These are phyloP conservation scores for Agrilus cyanescens DNA, from an alignment of 2,888 invertebrate genomes.

Conservation along the genomic window DNA sequence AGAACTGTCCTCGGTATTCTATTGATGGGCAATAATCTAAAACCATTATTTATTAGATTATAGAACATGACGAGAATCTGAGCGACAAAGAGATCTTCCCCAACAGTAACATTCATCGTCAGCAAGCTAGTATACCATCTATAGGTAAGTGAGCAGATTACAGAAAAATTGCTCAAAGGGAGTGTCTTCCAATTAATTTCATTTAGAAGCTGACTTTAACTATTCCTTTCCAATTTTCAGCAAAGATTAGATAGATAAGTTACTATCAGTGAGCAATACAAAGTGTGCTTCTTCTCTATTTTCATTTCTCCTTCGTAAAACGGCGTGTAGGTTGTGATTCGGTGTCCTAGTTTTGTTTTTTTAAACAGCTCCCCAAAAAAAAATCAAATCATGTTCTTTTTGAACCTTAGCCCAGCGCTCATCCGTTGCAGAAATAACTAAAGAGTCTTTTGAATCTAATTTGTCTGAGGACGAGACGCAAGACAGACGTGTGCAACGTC, in stretches of 20 bases:
- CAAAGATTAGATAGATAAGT: too few relatives aligned
- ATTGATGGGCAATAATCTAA: background rate
- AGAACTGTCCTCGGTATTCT: too few relatives aligned
- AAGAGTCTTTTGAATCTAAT: conserved; percentile 60
- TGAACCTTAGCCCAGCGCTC: conserved; percentile 32
- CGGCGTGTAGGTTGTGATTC: conserved; percentile 11
- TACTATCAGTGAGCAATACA: too few relatives aligned
- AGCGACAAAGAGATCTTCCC: conserved; percentile 81
- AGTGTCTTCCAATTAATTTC: too few relatives aligned
- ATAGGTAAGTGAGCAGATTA: conserved; percentile 28
- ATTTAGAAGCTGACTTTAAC: too few relatives aligned
- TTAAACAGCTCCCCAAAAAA: conserved; percentile 5
- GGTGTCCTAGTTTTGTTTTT: conserved; percentile 9
- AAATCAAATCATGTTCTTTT: conserved; percentile 17
- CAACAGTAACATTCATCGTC: conserved; percentile 26
- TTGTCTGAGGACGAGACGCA: conserved; percentile 57
- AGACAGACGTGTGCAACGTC: conserved; percentile 34
- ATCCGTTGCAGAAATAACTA: conserved; percentile 60
- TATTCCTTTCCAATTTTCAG: too few relatives aligned
- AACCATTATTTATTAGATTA: conserved; percentile 35
- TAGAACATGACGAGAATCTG: conserved; percentile 76
- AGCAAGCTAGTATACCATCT: conserved; percentile 33
- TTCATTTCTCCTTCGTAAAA: background rate
- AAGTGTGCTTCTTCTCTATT: too few relatives aligned
- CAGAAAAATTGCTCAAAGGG: too few relatives aligned